Conservation (phyloP, 2,888 invertebrate genomes). For the Sussaba pulchella region DNA sequence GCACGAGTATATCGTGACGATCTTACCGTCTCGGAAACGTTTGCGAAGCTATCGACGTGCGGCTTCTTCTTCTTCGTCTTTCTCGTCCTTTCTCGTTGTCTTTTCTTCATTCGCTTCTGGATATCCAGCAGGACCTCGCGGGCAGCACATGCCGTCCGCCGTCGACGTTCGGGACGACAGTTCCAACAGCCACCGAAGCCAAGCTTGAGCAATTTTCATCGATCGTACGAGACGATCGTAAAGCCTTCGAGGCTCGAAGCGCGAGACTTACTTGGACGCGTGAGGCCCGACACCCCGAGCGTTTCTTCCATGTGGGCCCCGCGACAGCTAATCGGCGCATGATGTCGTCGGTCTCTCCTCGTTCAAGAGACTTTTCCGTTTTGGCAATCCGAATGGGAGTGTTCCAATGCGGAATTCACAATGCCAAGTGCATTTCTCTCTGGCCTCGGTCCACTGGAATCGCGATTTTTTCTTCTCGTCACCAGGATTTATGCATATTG, state of each 20-base stretch:
- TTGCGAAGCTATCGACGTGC: constrained; percentile 56
- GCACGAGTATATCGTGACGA: constrained; percentile 63
- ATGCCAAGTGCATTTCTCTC: not conserved
- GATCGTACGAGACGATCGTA: constrained; percentile 73
- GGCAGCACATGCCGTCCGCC: constrained; percentile 54
- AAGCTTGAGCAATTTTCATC: constrained; percentile 75
- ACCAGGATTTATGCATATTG: not conserved
- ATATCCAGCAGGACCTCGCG: constrained; percentile 56
- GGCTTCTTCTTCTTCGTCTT: constrained; percentile 36
- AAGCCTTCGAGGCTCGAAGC: constrained; percentile 67
- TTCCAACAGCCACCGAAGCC: constrained; percentile 60
- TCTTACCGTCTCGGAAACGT: constrained; percentile 45
- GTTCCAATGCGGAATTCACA: not conserved
- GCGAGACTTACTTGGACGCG: constrained; percentile 31
- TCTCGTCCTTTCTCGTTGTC: constrained; percentile 27
- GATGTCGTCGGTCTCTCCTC: constrained; percentile 2
- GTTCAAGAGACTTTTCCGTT: not conserved
- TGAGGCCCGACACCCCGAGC: constrained; percentile 37
- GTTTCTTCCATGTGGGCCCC: constrained; percentile 13
- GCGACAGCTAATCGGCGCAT: constrained; percentile 3
- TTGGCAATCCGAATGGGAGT: not conserved
- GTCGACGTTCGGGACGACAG: constrained; percentile 52
- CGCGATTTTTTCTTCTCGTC: not conserved
- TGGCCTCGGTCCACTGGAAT: not conserved
- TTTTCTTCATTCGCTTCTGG: constrained; percentile 57